Evolutionary conservation across 2,797 vertebrate species (phyloP), one percentile per base, ranked within the genome.

Genomic region (Mycteria americana): DNA sequence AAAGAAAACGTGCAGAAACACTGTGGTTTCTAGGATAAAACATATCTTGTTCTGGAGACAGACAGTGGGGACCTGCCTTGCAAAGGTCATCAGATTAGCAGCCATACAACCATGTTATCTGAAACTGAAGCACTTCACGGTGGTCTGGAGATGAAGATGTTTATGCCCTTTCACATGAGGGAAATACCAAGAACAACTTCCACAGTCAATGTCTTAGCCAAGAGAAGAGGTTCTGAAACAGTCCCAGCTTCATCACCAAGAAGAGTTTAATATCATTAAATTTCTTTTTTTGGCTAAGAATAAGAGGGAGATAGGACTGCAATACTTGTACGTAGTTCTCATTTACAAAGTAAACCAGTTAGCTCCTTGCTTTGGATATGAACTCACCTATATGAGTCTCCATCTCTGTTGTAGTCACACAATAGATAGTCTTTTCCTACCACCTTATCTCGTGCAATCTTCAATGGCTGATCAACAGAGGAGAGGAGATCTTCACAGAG

Each of bases 361-460:
- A 64, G 83, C 7, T 19, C 30, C 24, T 8, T 31, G 64, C 50
- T 9, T 1, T 7, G 57, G 70, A 17, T 4, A 16, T 7, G 25
- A 67, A 73, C 96, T 95, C 77, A 99, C 99, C 99, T 99, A 95
- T 99, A 99, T 8, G 99, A 99, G 98, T 99, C 99, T 43, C 99
- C 99, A 57, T 99, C 99, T 97, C 99, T 98, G 98, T 99, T 99
- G 98, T 99, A 99, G 97, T 99, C 99, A 56, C 99, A 99, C 93
- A 99, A 98, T 95, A 99, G 98, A 97, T 99, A 99, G 97, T 99
- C 99, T 97, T 99, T 99, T 31, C 99, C 99, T 97, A 99, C 99
- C 85, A 99, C 98, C 96, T 99, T 99, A 96, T 99, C 99, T 57
- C 99, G 98, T 50, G 99, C 99, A n/a, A 99, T 99, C 98, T 99